phyloP scores from a whole-genome alignment of 2,113 vertebrate species.

The Apistogramma diplotaenia region DNA sequence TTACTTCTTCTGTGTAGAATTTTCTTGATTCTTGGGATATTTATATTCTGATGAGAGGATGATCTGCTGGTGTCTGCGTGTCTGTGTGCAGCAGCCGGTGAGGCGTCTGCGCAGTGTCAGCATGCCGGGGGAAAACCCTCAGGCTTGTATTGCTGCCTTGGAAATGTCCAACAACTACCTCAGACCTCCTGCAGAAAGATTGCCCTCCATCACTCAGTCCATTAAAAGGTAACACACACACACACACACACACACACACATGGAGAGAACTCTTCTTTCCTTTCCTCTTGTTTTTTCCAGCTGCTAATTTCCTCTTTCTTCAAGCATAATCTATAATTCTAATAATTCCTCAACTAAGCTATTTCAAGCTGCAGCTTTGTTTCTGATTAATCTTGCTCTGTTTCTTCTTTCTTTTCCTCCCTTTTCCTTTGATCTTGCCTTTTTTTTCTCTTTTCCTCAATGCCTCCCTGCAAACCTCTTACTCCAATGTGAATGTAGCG shows the following conservation, averaged over 20 bases:
- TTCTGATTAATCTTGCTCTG: conserved; percentile 16
- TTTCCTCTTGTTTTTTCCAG: neutral
- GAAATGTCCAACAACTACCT: conserved; percentile 73
- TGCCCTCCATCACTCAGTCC: conserved; percentile 91
- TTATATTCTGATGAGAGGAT: neutral
- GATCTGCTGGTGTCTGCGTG: neutral
- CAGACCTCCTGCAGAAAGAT: conserved; percentile 79
- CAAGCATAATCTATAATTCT: neutral
- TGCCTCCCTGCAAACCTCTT: conserved; percentile 1
- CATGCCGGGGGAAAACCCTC: conserved; percentile 85
- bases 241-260: neutral
- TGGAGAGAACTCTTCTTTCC: neutral
- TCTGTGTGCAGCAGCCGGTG: conserved; percentile 48
- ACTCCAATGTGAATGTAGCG: conserved; percentile 45
- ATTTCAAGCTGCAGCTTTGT: neutral
- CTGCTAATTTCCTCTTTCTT: conserved; percentile 12
- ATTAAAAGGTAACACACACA: conserved; percentile 85
- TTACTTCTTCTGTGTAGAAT: neutral
- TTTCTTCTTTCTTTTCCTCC: conserved; percentile 10
- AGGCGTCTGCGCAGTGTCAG: conserved; percentile 86
- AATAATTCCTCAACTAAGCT: conserved; percentile 1
- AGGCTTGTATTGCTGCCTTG: conserved; percentile 62
- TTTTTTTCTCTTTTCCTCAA: neutral
- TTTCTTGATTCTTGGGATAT: neutral
- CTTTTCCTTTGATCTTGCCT: conserved; percentile 11